phyloP scores from a whole-genome alignment of 2,888 invertebrate species.

The Glaucopsyche alexis region DNA sequence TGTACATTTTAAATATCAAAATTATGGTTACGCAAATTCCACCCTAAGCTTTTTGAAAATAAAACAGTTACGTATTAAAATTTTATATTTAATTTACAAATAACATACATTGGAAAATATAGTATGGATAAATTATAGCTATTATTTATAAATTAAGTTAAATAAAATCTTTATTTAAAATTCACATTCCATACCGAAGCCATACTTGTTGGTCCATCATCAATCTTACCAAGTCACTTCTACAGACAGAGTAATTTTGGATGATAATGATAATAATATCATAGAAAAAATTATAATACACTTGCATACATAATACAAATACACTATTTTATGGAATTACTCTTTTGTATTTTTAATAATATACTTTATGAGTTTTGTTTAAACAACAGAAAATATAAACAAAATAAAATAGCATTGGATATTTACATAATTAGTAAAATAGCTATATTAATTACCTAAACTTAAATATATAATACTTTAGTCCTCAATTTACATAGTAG shows the following conservation, averaged over 20 bases:
- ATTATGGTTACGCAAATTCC: too few species aligned
- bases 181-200: constrained; percentile 19
- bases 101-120: constrained; percentile 33
- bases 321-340: constrained; percentile 10
- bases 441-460: neutral
- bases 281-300: neutral
- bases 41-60: neutral
- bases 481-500: neutral
- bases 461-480: constrained; percentile 9
- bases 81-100: constrained; percentile 32
- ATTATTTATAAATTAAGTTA: constrained; percentile 13
- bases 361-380: neutral
- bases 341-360: neutral
- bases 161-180: constrained; percentile 26
- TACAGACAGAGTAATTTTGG: neutral
- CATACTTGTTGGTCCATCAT: neutral
- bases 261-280: neutral
- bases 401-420: constrained; percentile 1
- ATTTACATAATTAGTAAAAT: constrained; percentile 4
- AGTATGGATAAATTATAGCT: constrained; percentile 27
- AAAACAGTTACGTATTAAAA: constrained; percentile 28
- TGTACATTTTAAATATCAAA: too few species aligned
- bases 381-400: neutral
- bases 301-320: constrained; percentile 5
- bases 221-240: neutral